These are phyloP conservation scores for Rhincodon typus DNA, from an alignment of 2,797 vertebrate genomes.

Conservation along the genomic window DNA sequence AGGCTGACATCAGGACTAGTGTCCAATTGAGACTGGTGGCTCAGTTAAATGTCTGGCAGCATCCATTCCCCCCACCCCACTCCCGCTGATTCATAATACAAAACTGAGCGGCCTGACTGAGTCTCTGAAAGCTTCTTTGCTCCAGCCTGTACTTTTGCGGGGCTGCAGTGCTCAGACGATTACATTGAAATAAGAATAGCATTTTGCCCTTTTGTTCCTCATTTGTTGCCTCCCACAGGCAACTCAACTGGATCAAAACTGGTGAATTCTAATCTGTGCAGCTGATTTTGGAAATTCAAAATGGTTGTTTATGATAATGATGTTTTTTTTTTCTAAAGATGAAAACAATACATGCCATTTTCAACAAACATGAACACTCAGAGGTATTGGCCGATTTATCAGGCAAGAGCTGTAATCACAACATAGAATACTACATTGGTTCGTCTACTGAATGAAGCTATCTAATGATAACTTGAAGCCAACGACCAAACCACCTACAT, in stretches of 20 bases:
- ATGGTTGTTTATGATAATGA: background rate
- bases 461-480: slow-evolving; percentile 89
- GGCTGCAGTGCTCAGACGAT: background rate
- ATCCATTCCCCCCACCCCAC: too few species aligned
- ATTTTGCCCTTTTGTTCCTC: background rate
- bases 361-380: slow-evolving; percentile 92
- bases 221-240: background rate
- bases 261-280: background rate
- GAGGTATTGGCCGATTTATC: slow-evolving; percentile 98
- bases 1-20: too few species aligned
- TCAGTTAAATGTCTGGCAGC: too few species aligned
- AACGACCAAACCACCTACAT: slow-evolving; percentile 83
- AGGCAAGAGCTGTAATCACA: slow-evolving; percentile 95
- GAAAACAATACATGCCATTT: slow-evolving; percentile 75
- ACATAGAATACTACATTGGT: slow-evolving; percentile 80
- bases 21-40: too few species aligned
- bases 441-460: slow-evolving; percentile 84
- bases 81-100: too few species aligned
- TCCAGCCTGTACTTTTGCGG: background rate
- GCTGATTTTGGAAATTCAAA: slow-evolving; percentile 22
- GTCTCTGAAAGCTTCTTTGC: background rate
- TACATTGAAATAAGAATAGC: background rate
- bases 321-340: slow-evolving; percentile 62
- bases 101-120: too few species aligned
- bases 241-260: background rate